A percentile compares a stretch with the other conserved stretches of the same genome.
Conservation (phyloP, 2,888 invertebrate genomes). For the Podabrus alpinus region DNA sequence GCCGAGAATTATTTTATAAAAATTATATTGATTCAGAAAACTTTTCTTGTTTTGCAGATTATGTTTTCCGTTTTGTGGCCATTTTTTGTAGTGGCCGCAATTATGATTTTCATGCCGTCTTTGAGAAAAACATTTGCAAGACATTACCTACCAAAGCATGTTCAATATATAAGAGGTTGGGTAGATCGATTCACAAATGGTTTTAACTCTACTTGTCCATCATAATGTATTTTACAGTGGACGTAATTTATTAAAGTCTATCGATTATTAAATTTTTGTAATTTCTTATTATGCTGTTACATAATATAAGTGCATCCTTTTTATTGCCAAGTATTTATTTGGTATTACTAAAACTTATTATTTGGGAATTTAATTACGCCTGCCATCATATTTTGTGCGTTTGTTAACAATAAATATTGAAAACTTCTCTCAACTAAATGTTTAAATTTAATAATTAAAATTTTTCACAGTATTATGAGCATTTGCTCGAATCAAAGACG, state of each 20-base stretch:
- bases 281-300: background rate
- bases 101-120: slow-evolving; percentile 30
- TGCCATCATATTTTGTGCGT: background rate
- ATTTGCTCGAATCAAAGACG: background rate
- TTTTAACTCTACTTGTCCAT: slow-evolving; percentile 4
- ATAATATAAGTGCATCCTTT: background rate
- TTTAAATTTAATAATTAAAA: no score
- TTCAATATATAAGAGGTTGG: slow-evolving; percentile 22
- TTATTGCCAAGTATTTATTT: background rate
- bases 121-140: slow-evolving; percentile 30
- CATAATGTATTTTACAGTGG: background rate
- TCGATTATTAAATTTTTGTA: background rate
- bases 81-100: slow-evolving; percentile 27
- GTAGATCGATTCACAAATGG: background rate
- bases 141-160: slow-evolving; percentile 34
- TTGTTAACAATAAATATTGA: no score
- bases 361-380: background rate
- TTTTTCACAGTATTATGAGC: no score
- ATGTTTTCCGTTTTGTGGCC: slow-evolving; percentile 38
- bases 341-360: background rate
- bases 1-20: background rate
- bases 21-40: background rate
- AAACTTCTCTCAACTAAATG: no score
- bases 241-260: background rate
- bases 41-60: slow-evolving; percentile 29